Percentiles rank a stretch among this genome's conserved stretches.
phyloP scores from a whole-genome alignment of 37 sponge, comb jelly and placozoan species.

The Chondrilla cf. caribensis region DNA sequence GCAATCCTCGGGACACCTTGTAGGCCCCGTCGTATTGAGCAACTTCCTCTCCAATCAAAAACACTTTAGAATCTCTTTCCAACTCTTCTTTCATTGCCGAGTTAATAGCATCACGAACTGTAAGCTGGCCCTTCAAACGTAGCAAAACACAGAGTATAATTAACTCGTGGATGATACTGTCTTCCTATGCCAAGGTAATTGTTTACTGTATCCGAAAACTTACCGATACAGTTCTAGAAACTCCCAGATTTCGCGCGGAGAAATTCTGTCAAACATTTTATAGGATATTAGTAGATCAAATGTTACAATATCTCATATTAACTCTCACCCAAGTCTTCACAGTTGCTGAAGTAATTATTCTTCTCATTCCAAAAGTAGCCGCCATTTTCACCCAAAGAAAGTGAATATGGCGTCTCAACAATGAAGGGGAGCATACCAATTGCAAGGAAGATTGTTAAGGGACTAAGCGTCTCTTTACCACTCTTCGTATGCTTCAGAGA shows the following conservation, averaged over 20 bases:
- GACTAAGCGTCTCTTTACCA: constrained; percentile 2
- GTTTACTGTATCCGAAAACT: constrained; percentile 4
- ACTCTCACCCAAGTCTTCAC: too few species aligned
- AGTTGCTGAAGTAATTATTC: too few species aligned
- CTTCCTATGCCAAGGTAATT: too few species aligned
- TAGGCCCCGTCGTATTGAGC: constrained; percentile 96
- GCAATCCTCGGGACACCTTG: constrained; percentile 81
- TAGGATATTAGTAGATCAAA: too few species aligned
- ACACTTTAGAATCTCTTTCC: constrained; percentile 75
- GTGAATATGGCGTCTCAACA: too few species aligned
- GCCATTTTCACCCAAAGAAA: too few species aligned
- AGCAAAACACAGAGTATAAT: background rate
- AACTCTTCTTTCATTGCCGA: constrained; percentile 95
- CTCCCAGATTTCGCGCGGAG: background rate
- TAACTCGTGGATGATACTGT: too few species aligned
- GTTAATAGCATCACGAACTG: constrained; percentile 93
- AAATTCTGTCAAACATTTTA: too few species aligned
- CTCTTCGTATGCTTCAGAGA: constrained; percentile 24
- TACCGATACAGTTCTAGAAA: background rate
- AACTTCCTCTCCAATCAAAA: constrained; percentile 97
- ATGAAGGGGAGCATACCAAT: too few species aligned
- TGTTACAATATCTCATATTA: too few species aligned
- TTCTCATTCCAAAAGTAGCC: too few species aligned
- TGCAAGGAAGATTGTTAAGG: too few species aligned
- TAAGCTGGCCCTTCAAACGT: constrained; percentile 26